Base-by-base conservation (phyloP, 2,797 vertebrate genomes). In the Adelosebastes latens region DNA sequence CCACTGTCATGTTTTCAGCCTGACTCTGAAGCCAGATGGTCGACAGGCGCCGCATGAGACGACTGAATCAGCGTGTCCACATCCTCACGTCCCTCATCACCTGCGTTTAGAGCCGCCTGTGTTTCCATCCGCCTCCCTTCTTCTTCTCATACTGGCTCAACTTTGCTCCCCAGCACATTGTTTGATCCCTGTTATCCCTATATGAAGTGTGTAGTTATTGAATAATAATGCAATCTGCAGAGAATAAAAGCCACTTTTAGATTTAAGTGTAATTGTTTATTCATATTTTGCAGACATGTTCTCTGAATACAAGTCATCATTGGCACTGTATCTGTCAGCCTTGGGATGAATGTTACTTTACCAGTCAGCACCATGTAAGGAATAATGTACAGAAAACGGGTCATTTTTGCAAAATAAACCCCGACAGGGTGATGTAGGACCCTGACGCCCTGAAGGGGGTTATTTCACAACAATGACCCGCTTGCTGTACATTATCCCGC, bases 11-110 rank as follows among this genome's bases (percentile, higher is more conserved):
- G 60, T 60, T 84, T 86, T 76, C 66, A 69, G 77, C 18, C 39
- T 52, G 81, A 71, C 75, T 79, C 60, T 10, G 18, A 80, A 63
- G 25, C 62, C 80, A 90, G 84, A 85, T 85, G 83, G 83, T 85
- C 79, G 58, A 34, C 58, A 83, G 78, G 82, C 77, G 31, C 87
- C 81, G 84, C 85, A 84, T 83, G 81, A 84, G 75, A 27, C 74
- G 75, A 27, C 74, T 82, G 83, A 70, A 83, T 89, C 86, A 85
- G 62, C 59, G 46, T 62, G 56, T 78, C 80, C 71, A 77, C 80
- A 81, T 80, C 80, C 61, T 59, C 52, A 34, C 1, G 46, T 69
- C 56, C 52, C 56, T 59, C 65, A 27, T 62, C 24, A 29, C 20
- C 24, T 60, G 14, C 12, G 4, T 24, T 34, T 10, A 16, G 62